Base-by-base conservation (phyloP, 2,888 invertebrate genomes). In the Ormyrus labotus region DNA sequence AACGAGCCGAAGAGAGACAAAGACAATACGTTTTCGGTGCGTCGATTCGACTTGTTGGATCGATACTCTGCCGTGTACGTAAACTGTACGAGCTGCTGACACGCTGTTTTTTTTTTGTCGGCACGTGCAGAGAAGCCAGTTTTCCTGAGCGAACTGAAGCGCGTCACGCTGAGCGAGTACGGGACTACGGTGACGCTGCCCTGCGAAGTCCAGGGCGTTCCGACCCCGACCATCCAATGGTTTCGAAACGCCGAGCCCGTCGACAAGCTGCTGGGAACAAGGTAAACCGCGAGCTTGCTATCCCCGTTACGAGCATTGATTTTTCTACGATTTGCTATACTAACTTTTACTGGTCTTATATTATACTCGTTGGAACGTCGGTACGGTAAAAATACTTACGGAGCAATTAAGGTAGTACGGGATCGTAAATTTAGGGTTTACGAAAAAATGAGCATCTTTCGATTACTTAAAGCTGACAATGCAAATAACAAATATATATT, bases 151-250 rank as follows among this genome's bases (percentile, higher is more conserved):
- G 94, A 93, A 86, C 92, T 95, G 82, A 95, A 95, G 86, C 92
- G 95, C 0, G 97, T 97, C 91, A 96, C 96, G 0, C 93, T 95
- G 76, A 96, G 96, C 2, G 97, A 97, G 90, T 97, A 96, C 87
- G 96, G 97, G 0, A 94, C 95, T 60, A 94, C 94, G 75, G 94
- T 97, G 19, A 94, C 93, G 78, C 91, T 99, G 84, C 94, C 96
- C 11, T 99, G 99, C 91, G 95, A 96, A 87, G 96, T 96, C 11
- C 94, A 95, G 73, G 99, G 98, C 1, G 95, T 96, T 82, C 98
- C 98, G 0, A 92, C 94, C 81, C 98, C 98, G 1, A 94, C 94
- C 83, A 95, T 98, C 61, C 95, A 94, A 11, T 99, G 99, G 99
- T 96, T 94, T 88, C 94, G 95, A 87, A 96, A 97, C 90, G 94